Evolutionary conservation across 2,113 vertebrate genomes (phyloP).

Genomic region (Cettia cetti): DNA sequence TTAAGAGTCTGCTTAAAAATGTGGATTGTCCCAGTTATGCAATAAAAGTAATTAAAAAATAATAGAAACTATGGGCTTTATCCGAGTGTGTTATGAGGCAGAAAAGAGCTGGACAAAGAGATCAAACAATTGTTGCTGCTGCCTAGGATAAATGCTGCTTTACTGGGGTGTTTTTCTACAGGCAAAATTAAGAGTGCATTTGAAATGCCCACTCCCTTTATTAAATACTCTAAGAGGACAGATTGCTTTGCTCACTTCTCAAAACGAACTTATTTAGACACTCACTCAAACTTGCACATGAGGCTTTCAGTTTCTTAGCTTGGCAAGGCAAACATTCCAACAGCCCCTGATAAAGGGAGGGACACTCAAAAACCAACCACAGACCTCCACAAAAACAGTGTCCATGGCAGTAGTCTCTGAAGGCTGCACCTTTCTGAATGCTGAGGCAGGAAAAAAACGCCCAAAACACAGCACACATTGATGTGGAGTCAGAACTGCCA

Average conservation of each 20-base stretch:
- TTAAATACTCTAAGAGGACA: neutral
- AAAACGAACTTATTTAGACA: neutral
- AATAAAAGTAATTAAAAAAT: neutral
- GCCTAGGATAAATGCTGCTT: neutral
- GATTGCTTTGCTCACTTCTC: neutral
- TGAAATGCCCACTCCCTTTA: neutral
- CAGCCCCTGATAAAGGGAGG: neutral
- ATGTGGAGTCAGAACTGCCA: neutral
- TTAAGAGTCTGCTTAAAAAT: neutral
- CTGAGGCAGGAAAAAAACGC: neutral
- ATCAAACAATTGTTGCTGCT: neutral
- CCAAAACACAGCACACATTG: neutral
- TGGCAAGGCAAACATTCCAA: neutral
- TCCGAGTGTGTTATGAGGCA: accelerated
- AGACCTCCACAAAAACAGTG: neutral
- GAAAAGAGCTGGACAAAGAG: neutral
- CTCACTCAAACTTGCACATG: accelerated
- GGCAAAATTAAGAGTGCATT: neutral
- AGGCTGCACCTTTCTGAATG: too few species aligned
- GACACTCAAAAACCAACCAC: neutral
- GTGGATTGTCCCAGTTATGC: neutral
- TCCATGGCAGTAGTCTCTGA: neutral
- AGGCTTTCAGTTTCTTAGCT: neutral
- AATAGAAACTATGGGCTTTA: neutral
- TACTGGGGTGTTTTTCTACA: neutral